phyloP scores from a whole-genome alignment of 2,797 vertebrate species.

The Phylloscopus collybita region DNA sequence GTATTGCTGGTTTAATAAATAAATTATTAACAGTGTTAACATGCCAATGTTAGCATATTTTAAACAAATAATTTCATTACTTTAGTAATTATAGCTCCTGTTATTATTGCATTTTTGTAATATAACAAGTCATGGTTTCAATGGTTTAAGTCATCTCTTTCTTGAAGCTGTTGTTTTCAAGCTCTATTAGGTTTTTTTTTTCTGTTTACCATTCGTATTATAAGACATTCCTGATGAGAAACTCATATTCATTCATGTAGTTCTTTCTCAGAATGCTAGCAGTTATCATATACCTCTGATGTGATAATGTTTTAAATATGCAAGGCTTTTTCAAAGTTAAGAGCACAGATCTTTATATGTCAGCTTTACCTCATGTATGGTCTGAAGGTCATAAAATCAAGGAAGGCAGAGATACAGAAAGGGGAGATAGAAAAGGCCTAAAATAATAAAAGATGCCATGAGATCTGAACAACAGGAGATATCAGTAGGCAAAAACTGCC shows the following conservation, averaged over 20 bases:
- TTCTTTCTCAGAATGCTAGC: neutral
- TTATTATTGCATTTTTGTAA: neutral
- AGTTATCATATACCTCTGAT: neutral
- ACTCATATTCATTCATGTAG: neutral
- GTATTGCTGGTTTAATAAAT: neutral
- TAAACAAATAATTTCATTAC: neutral
- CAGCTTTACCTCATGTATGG: neutral
- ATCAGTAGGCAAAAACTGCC: neutral
- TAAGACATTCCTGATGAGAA: neutral
- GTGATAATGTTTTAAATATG: neutral
- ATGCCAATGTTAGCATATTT: neutral
- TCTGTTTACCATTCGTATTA: neutral
- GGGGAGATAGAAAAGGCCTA: neutral
- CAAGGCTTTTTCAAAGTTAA: neutral
- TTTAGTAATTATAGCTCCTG: neutral
- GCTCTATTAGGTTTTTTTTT: neutral
- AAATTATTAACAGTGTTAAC: neutral
- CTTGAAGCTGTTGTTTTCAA: conserved; percentile 3
- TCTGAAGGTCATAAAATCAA: neutral
- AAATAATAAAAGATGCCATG: neutral
- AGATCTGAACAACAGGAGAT: neutral
- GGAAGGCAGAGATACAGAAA: neutral
- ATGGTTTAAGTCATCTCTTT: neutral
- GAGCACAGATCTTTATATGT: neutral
- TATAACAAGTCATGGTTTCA: neutral